Evolutionary conservation across 2,888 invertebrate genomes (phyloP).

Genomic region (Sarcophaga rosellei): DNA sequence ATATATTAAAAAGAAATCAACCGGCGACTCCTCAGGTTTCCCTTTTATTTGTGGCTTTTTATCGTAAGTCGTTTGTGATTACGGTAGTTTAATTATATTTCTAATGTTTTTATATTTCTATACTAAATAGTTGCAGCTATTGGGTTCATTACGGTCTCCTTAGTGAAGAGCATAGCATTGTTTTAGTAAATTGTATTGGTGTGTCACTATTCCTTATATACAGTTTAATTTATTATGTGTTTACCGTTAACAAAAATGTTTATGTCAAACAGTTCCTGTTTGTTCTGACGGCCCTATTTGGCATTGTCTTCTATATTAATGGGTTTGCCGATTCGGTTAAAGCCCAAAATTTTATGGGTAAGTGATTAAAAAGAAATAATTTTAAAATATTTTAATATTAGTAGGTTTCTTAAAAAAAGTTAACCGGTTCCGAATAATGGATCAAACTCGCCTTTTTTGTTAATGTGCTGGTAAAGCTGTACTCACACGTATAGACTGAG

Average conservation of each 20-base stretch:
- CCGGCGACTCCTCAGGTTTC: conserved; percentile 88
- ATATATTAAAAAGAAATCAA: conserved; percentile 87
- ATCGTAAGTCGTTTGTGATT: conserved; percentile 84
- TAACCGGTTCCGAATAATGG: no score
- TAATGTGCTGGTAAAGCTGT: no score
- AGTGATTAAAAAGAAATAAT: conserved; percentile 59
- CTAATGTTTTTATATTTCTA: not conserved
- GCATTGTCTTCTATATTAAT: conserved; percentile 84
- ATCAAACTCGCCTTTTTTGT: no score
- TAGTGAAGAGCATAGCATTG: conserved; percentile 87
- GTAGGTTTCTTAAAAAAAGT: no score
- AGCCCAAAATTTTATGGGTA: conserved; percentile 86
- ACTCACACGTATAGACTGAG: no score
- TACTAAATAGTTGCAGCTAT: conserved; percentile 84
- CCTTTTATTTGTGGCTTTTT: conserved; percentile 90
- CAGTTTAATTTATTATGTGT: conserved; percentile 87
- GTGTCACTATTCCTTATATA: conserved; percentile 87
- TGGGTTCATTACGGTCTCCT: conserved; percentile 92
- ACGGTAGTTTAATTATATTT: not conserved
- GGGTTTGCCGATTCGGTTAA: conserved; percentile 82
- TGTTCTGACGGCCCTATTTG: conserved; percentile 82
- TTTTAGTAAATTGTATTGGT: conserved; percentile 90
- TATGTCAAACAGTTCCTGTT: conserved; percentile 85
- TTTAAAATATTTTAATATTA: no score
- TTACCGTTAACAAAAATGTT: conserved; percentile 86